Base-by-base conservation (phyloP, 1,140 invertebrate genomes). In the Neodiprion virginianus region DNA sequence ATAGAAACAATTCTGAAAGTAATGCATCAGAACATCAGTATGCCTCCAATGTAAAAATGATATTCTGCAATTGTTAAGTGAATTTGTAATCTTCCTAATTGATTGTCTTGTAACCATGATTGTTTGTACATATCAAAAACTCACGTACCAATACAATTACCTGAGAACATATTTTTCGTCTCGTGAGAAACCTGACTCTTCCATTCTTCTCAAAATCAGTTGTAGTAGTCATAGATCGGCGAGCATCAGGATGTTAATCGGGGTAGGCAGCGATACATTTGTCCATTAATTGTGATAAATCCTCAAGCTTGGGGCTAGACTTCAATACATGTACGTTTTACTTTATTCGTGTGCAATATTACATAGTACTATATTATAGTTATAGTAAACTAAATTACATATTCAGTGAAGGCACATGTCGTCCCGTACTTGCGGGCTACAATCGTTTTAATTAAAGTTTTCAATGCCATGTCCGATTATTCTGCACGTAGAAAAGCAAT, bases 1-100 rank as follows among this genome's bases (percentile, higher is more conserved):
- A 77, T 89, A 48, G 81, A 88, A n/a, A 67, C 70, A 17, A 78
- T 80, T 17, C 78, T 80, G 14, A 74, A 77, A 77, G 72, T 74
- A 1, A 49, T 79, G 3, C 75, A 74, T 67, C 75, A 78, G 75
- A 77, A 74, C 23, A 66, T 76, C 1, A 66, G 67, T n/a, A 68
- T 61, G 53, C 53, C 72, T 10, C 77, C 75, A 12, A 71, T 78
- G 67, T 81, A 68, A 74, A 53, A 48, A 40, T 40, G 28, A 40
- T 40, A 40, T 40, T 40, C 5, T 40, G 2, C 1, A 40, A 40
- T 40, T 4, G 28, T 40, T 40, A 40, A 40, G 28, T 40, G 28
- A 40, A 40, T 40, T 40, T 40, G 1, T 40, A 40, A 40, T 40
- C 28, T 40, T 40, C 28, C 28, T 40, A 40, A 3, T 40, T 40